Evolutionary conservation across 1,140 invertebrate species (phyloP), one percentile per base, ranked within the genome.

Genomic region (Zaprionus inermis): DNA sequence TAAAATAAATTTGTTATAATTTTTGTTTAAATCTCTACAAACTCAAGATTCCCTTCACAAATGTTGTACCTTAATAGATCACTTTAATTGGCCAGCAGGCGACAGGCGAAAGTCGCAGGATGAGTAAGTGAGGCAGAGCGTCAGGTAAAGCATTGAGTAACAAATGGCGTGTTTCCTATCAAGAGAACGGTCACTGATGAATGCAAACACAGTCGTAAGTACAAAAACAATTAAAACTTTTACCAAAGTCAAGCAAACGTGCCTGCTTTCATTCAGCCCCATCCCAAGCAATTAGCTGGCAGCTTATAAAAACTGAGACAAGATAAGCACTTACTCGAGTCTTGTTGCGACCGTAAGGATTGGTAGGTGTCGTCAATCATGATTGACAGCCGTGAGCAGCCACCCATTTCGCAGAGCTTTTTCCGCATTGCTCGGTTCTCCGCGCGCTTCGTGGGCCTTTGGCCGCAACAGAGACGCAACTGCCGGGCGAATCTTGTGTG

Each of bases 171-270:
- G 57, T 11, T 12, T 3, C 14, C 38, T 18, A 30, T 32, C 36
- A 38, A 49, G 56, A 36, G 22, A 6, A 32, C n/a, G 24, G n/a
- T 14, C 51, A 20, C 36, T 36, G 11, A 52, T 11, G 63, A 63
- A 46, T 77, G 81, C 58, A 77, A 70, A 61, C 69, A 78, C 54
- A 76, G 58, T 81, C 60, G 60, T 78, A 68, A 78, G 75, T 68
- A 86, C 20, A 73, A 86, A 64, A 79, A 79, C 83, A 86, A 86
- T 86, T 86, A 89, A 88, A 88, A 84, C 80, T 88, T 88, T 89
- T 57, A 46, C 68, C 52, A 79, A 78, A 75, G 70, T 72, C 64
- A 72, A 67, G 72, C 49, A 10, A 22, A 18, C 6, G 16, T 68
- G 38, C 41, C 14, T 38, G n/a, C n/a, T 28, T n/a, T n/a, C n/a